A percentile compares a stretch with the other conserved stretches of the same genome.
phyloP scores from a whole-genome alignment of 1,140 invertebrate genomes.

The Aphelenchoides avenae region DNA sequence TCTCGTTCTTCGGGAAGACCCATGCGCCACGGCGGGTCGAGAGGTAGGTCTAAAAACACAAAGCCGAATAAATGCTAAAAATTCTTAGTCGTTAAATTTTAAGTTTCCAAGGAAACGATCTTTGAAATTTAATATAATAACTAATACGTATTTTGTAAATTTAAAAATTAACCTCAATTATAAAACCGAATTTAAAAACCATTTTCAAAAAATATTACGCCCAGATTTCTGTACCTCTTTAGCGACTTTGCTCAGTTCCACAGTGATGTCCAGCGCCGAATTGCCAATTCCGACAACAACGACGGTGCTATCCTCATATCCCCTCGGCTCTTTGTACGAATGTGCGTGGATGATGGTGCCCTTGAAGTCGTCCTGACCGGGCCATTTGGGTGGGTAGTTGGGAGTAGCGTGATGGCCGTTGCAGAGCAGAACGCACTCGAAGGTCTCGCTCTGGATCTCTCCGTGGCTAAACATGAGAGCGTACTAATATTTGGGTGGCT shows the following conservation, averaged over 20 bases:
- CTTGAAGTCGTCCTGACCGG: conserved; percentile 59
- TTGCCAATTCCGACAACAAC: conserved; percentile 65
- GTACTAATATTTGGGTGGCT: too few species aligned
- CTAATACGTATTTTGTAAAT: too few species aligned
- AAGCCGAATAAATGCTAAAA: too few species aligned
- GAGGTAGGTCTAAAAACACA: conserved; percentile 56
- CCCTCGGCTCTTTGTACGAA: conserved; percentile 55
- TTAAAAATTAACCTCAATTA: too few species aligned
- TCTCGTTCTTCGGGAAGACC: conserved; percentile 61
- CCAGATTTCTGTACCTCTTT: too few species aligned
- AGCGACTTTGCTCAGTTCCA: conserved; percentile 61
- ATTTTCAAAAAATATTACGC: too few species aligned
- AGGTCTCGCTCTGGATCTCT: conserved; percentile 47
- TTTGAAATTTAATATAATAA: too few species aligned
- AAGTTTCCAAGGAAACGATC: too few species aligned
- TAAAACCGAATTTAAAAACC: too few species aligned
- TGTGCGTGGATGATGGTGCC: conserved; percentile 62
- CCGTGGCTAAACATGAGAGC: conserved; percentile 32
- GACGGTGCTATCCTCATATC: conserved; percentile 60
- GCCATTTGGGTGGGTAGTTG: conserved; percentile 41
- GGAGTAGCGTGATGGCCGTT: conserved; percentile 59
- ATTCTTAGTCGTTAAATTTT: too few species aligned
- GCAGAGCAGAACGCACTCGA: conserved; percentile 57
- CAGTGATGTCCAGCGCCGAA: conserved; percentile 64
- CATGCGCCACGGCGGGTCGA: conserved; percentile 63